Evolutionary conservation across 64 coral and sea anemone species (phyloP).

Genomic region (Stichodactyla mertensii): DNA sequence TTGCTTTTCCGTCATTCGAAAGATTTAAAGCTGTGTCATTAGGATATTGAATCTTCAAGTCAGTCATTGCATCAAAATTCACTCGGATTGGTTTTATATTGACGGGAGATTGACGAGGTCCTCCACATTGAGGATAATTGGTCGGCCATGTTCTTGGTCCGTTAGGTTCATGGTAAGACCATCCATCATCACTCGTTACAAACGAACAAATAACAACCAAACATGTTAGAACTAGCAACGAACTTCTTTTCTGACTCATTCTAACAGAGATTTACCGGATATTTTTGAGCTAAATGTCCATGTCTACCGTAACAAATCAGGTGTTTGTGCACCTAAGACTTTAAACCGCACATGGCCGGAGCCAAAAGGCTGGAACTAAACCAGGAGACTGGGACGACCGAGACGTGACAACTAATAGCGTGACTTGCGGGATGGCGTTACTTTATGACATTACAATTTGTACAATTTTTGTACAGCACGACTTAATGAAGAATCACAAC

Average conservation of each 20-base stretch:
- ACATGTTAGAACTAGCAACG: neutral
- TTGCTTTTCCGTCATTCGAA: slow-evolving; percentile 63
- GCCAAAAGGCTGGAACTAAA: no score
- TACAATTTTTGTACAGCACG: no score
- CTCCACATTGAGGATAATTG: slow-evolving; percentile 46
- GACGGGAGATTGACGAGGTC: slow-evolving; percentile 57
- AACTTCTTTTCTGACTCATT: neutral
- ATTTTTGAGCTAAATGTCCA: neutral
- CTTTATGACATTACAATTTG: no score
- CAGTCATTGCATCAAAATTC: slow-evolving; percentile 40
- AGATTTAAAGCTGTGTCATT: slow-evolving; percentile 23
- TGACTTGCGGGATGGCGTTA: neutral
- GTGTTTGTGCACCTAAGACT: no score
- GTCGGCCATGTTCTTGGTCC: slow-evolving; percentile 59
- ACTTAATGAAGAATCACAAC: no score
- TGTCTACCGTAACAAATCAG: no score
- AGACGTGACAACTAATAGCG: neutral
- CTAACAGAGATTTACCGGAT: neutral
- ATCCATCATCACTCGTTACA: neutral
- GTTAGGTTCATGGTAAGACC: slow-evolving; percentile 41
- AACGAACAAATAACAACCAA: neutral
- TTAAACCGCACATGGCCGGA: no score
- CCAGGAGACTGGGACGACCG: neutral
- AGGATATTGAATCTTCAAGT: slow-evolving; percentile 42
- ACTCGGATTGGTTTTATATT: slow-evolving; percentile 56